Percentiles rank a stretch among this genome's conserved stretches.
These are phyloP conservation scores for Falcaria lacertinaria DNA, from an alignment of 2,888 invertebrate species.

Conservation along the genomic window DNA sequence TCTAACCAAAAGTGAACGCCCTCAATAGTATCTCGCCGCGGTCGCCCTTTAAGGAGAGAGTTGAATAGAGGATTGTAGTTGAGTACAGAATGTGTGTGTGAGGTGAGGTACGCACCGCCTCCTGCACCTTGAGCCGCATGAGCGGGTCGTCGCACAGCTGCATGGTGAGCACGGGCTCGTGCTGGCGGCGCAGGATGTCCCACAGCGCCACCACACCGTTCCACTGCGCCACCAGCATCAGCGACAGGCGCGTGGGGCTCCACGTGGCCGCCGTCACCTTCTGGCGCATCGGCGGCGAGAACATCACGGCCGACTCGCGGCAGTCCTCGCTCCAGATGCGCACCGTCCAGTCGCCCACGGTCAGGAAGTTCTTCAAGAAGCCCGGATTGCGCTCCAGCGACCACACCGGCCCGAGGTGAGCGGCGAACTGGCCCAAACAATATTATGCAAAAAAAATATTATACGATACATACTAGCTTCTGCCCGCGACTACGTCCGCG, in stretches of 20 bases:
- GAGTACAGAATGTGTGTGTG: too few relatives aligned
- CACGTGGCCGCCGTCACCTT: slow-evolving; percentile 88
- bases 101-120: slow-evolving; percentile 32
- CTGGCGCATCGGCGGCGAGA: slow-evolving; percentile 85
- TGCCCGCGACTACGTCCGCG: too few relatives aligned
- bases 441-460: too few relatives aligned
- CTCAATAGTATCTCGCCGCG: too few relatives aligned
- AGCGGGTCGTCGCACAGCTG: slow-evolving; percentile 69
- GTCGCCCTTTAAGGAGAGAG: too few relatives aligned
- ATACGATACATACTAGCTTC: too few relatives aligned
- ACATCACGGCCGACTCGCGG: slow-evolving; percentile 92
- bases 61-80: too few relatives aligned
- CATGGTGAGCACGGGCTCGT: slow-evolving; percentile 84
- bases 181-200: slow-evolving; percentile 92
- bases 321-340: slow-evolving; percentile 97
- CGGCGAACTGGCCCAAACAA: slow-evolving; percentile 68
- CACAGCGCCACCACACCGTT: slow-evolving; percentile 91
- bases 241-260: slow-evolving; percentile 91
- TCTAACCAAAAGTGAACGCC: too few relatives aligned
- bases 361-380: slow-evolving; percentile 95
- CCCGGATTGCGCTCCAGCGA: slow-evolving; percentile 93
- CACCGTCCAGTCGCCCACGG: slow-evolving; percentile 96
- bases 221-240: slow-evolving; percentile 88
- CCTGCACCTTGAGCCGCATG: slow-evolving; percentile 64
- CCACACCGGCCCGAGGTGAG: slow-evolving; percentile 91